Conservation (phyloP, 2,797 vertebrate genomes). For the Ptychobarbus kaznakovi region DNA sequence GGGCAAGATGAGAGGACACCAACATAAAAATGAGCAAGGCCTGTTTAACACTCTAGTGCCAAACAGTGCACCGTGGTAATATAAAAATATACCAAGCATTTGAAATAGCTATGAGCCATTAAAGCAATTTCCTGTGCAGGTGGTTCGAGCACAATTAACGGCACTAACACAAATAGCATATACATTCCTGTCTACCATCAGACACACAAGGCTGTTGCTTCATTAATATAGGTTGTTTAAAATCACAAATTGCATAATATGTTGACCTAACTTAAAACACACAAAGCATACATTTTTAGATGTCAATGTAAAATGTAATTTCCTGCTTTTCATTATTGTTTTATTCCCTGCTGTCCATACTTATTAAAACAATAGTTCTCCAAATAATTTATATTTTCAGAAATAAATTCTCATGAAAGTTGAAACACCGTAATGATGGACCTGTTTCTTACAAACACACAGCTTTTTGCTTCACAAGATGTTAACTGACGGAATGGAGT, state of each 20-base stretch:
- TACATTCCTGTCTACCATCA: background rate
- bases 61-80: background rate
- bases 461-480: background rate
- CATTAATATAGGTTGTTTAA: background rate
- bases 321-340: background rate
- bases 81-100: background rate
- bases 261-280: background rate
- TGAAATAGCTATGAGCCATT: background rate
- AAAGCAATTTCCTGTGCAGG: background rate
- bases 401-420: too few species aligned
- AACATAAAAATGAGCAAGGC: slow-evolving; percentile 30
- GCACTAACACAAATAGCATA: background rate
- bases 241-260: background rate
- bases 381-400: background rate
- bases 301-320: background rate
- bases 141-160: background rate
- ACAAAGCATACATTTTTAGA: background rate
- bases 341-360: background rate
- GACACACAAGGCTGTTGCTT: background rate
- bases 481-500: background rate
- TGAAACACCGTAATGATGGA: background rate
- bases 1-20: slow-evolving; percentile 43
- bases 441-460: background rate
- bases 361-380: background rate
- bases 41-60: background rate